These are phyloP conservation scores for Metellina segmentata DNA, from an alignment of 2,888 invertebrate genomes.

Conservation along the genomic window DNA sequence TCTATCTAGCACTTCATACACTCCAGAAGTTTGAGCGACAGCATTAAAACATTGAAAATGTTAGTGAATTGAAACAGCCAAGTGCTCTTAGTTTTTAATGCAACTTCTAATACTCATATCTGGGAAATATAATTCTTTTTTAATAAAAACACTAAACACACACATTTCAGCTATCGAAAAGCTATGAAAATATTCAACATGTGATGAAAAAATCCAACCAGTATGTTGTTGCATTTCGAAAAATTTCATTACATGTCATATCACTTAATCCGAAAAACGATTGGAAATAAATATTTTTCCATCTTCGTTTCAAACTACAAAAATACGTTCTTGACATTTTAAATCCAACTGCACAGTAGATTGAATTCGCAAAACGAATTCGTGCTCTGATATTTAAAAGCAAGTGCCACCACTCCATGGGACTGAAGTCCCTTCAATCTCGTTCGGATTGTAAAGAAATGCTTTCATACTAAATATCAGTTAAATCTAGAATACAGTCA, in stretches of 20 bases:
- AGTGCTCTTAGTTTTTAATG: too few species aligned
- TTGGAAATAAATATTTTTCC: conserved; percentile 3
- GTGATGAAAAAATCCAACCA: not conserved
- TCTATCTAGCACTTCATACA: too few species aligned
- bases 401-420: not conserved
- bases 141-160: not conserved
- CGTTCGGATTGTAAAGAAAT: conserved; percentile 20
- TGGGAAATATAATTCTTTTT: not conserved
- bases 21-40: too few species aligned
- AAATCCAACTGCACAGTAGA: not conserved
- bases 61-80: too few species aligned
- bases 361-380: not conserved
- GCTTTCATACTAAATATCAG: conserved; percentile 27
- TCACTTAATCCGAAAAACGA: not conserved
- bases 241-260: not conserved
- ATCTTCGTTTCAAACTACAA: not conserved
- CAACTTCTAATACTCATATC: too few species aligned
- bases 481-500: conserved; percentile 24
- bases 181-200: not conserved
- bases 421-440: not conserved
- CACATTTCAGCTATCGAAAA: not conserved
- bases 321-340: not conserved
- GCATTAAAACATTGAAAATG: too few species aligned
- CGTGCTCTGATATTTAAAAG: conserved; percentile 37
- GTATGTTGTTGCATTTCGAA: not conserved